Percentiles rank a stretch among this genome's conserved stretches.
phyloP scores from a whole-genome alignment of 2,113 vertebrate species.

The Phyllostomus discolor region DNA sequence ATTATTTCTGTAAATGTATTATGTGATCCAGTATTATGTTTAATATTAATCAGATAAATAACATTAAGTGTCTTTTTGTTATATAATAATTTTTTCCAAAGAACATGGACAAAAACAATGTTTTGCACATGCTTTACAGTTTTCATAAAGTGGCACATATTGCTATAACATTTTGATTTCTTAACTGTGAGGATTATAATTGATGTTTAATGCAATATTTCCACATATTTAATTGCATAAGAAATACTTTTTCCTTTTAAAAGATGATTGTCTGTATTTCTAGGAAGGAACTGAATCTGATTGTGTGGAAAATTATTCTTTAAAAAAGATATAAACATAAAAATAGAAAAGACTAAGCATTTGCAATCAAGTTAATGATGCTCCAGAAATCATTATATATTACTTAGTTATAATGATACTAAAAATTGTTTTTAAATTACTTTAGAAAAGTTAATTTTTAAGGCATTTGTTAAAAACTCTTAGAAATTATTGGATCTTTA shows the following conservation, averaged over 20 bases:
- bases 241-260: neutral
- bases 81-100: neutral
- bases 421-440: neutral
- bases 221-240: neutral
- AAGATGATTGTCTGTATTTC: neutral
- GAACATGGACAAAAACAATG: neutral
- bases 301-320: neutral
- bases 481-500: neutral
- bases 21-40: neutral
- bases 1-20: neutral
- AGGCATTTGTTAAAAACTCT: neutral
- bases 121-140: neutral
- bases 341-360: neutral
- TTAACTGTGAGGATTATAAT: neutral
- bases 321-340: neutral
- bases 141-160: neutral
- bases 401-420: neutral
- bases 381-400: neutral
- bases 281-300: neutral
- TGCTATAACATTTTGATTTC: neutral
- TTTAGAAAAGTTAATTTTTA: neutral
- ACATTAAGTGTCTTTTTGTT: neutral
- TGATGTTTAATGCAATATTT: neutral
- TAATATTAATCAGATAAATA: neutral
- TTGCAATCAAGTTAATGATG: neutral